Percentiles rank a stretch among this genome's conserved stretches.
Evolutionary conservation across 2,888 invertebrate genomes (phyloP).

Genomic region (Mesochorus sp.): DNA sequence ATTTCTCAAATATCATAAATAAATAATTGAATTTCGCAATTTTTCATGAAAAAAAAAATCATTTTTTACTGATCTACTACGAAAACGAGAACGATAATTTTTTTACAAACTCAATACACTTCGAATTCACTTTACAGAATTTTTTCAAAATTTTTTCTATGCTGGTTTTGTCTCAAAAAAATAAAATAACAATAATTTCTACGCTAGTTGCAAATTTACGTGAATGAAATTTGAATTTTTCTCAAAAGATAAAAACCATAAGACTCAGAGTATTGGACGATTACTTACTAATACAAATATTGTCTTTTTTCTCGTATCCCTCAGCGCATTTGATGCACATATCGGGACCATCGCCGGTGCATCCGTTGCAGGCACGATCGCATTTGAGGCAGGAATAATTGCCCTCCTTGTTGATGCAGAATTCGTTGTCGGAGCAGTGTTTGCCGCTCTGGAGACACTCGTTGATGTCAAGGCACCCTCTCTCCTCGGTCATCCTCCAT

Average conservation of each 20-base stretch:
- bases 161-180: too few relatives aligned
- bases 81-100: too few relatives aligned
- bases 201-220: not conserved
- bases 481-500: constrained; percentile 88
- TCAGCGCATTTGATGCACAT: constrained; percentile 92
- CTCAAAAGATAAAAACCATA: too few relatives aligned
- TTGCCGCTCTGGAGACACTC: constrained; percentile 88
- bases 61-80: too few relatives aligned
- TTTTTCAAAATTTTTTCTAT: too few relatives aligned
- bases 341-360: constrained; percentile 95
- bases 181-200: too few relatives aligned
- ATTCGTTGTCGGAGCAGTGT: constrained; percentile 86
- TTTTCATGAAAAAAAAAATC: too few relatives aligned
- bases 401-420: constrained; percentile 95
- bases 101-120: too few relatives aligned
- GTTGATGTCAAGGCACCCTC: constrained; percentile 92
- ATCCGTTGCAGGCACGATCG: constrained; percentile 92
- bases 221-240: not conserved
- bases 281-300: constrained; percentile 89
- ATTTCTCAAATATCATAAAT: too few relatives aligned
- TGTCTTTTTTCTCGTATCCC: constrained; percentile 88
- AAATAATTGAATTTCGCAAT: too few relatives aligned
- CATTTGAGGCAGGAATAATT: constrained; percentile 91
- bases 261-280: too few relatives aligned
- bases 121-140: too few relatives aligned